A percentile compares a stretch with the other conserved stretches of the same genome.
Evolutionary conservation across 2,888 invertebrate genomes (phyloP).

Genomic region (Drosophila acutilabella): DNA sequence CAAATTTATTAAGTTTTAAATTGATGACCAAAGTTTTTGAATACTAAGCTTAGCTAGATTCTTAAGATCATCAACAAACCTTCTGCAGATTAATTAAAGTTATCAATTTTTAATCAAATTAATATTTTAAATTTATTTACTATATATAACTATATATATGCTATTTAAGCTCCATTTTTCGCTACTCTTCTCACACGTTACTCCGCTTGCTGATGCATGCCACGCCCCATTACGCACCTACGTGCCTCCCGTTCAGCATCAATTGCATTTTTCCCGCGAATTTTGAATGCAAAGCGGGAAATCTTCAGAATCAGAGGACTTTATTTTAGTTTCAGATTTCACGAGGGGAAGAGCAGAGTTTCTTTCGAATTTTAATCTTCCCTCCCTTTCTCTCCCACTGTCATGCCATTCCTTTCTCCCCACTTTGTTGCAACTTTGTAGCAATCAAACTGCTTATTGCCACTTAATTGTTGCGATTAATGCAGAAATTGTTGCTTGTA

Average conservation of each 20-base stretch:
- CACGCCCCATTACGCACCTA: constrained; percentile 53
- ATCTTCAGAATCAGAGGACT: constrained; percentile 43
- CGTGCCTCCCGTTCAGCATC: constrained; percentile 67
- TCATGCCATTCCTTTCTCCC: neutral
- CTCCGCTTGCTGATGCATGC: constrained; percentile 24
- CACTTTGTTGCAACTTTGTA: constrained; percentile 14
- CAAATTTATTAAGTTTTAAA: too few species aligned
- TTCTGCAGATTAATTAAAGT: too few species aligned
- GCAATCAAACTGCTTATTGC: constrained; percentile 50
- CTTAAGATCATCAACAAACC: too few species aligned
- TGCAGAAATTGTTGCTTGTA: constrained; percentile 46
- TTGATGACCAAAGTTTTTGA: too few species aligned
- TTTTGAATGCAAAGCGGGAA: constrained; percentile 50
- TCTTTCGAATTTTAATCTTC: constrained; percentile 6
- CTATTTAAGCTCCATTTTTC: neutral
- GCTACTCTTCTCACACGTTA: too few species aligned
- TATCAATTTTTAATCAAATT: too few species aligned
- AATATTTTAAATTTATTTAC: too few species aligned
- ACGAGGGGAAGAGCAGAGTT: neutral
- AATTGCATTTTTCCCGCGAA: constrained; percentile 75
- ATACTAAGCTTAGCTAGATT: too few species aligned
- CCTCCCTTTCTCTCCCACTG: neutral
- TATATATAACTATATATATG: neutral
- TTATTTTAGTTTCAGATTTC: constrained; percentile 32
- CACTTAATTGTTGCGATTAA: constrained; percentile 41